Conservation (phyloP, 2,797 vertebrate species). For the Labeo calbasu region DNA sequence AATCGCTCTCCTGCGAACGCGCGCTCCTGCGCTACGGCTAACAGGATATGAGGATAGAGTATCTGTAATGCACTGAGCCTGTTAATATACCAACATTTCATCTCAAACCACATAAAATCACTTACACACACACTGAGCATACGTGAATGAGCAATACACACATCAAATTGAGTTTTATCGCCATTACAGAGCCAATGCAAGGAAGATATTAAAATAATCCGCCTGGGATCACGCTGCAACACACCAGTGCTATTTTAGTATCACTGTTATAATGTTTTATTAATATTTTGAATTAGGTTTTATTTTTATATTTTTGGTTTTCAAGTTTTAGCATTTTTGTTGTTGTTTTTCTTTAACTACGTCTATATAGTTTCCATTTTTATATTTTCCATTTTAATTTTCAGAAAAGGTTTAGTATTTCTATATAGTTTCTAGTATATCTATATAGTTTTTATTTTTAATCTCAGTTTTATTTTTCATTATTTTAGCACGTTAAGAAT, state of each 20-base stretch:
- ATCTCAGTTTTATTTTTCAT: neutral
- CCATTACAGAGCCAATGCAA: neutral
- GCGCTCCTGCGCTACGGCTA: slow-evolving; percentile 34
- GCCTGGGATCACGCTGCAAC: neutral
- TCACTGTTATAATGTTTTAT: neutral
- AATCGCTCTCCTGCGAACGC: slow-evolving; percentile 31
- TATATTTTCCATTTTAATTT: neutral
- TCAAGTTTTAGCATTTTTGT: neutral
- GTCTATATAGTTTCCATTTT: neutral
- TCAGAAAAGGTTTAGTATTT: neutral
- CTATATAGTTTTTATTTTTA: neutral
- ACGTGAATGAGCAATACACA: slow-evolving; percentile 12
- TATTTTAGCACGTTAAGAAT: too few species aligned
- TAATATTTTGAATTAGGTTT: neutral
- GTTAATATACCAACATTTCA: slow-evolving; percentile 30
- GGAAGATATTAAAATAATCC: neutral
- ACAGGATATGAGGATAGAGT: slow-evolving; percentile 36
- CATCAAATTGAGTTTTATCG: neutral
- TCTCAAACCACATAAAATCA: slow-evolving; percentile 20
- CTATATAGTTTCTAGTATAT: too few species aligned
- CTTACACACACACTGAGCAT: slow-evolving; percentile 26
- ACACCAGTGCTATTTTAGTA: neutral
- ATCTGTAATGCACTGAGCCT: slow-evolving; percentile 10
- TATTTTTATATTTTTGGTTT: neutral
- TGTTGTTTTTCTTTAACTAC: neutral